Conservation (phyloP, 1,140 invertebrate species). For the Listronotus bonariensis region DNA sequence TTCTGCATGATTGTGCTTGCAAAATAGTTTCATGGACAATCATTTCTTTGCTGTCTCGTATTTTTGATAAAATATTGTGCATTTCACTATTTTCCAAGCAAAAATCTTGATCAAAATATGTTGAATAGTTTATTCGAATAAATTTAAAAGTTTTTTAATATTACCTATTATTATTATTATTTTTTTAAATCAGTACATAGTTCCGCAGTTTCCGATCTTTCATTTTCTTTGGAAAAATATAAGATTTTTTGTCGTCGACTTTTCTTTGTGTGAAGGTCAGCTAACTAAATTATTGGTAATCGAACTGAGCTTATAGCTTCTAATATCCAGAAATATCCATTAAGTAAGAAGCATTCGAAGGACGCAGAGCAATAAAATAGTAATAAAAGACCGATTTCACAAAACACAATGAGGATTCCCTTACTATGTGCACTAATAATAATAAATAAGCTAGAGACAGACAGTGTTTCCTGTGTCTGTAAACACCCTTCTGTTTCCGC, state of each 20-base stretch:
- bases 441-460: slow-evolving; percentile 38
- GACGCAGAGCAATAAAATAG: slow-evolving; percentile 30
- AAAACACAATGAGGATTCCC: slow-evolving; percentile 35
- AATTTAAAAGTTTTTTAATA: too few species aligned
- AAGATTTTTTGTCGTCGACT: neutral
- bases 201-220: too few species aligned
- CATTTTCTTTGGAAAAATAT: too few species aligned
- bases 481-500: slow-evolving; percentile 27
- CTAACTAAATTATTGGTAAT: slow-evolving; percentile 16
- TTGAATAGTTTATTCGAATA: too few species aligned
- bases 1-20: too few species aligned
- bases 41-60: too few species aligned
- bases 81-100: too few species aligned
- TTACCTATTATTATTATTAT: too few species aligned
- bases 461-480: slow-evolving; percentile 30
- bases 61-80: too few species aligned
- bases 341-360: slow-evolving; percentile 25
- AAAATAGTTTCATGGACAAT: too few species aligned
- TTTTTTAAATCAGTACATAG: too few species aligned
- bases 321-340: slow-evolving; percentile 24
- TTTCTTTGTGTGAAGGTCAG: neutral
- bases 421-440: slow-evolving; percentile 30
- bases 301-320: slow-evolving; percentile 17
- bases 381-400: slow-evolving; percentile 31
- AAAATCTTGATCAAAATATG: too few species aligned